Evolutionary conservation across 2,797 vertebrate species (phyloP).

Genomic region (Peromyscus eremicus): DNA sequence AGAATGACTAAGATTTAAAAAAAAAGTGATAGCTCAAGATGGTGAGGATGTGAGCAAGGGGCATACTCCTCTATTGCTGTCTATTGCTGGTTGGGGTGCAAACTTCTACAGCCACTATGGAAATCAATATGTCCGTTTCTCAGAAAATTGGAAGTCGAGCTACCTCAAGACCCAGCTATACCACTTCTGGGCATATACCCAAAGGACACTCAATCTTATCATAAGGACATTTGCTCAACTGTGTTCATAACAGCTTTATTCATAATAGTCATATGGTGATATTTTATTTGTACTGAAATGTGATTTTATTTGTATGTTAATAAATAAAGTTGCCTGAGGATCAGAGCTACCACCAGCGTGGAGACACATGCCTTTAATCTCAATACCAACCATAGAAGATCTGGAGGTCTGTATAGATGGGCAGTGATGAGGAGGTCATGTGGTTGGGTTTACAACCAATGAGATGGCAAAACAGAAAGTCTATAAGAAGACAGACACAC

Average conservation of each 20-base stretch:
- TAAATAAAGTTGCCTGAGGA: too few species aligned
- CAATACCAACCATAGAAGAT: too few species aligned
- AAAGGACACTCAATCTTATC: neutral
- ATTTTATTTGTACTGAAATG: too few species aligned
- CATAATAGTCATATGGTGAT: neutral
- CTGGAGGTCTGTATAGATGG: too few species aligned
- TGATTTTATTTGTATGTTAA: too few species aligned
- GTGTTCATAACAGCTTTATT: neutral
- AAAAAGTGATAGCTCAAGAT: neutral
- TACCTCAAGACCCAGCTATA: neutral
- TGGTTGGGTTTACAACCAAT: too few species aligned
- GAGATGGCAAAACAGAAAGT: too few species aligned
- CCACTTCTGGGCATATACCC: neutral
- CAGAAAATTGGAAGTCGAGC: neutral
- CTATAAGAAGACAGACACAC: too few species aligned
- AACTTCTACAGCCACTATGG: neutral
- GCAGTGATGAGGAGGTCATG: too few species aligned
- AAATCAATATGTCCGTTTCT: neutral
- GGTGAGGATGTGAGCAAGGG: neutral
- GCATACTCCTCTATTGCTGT: neutral
- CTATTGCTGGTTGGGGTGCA: neutral
- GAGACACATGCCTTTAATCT: too few species aligned
- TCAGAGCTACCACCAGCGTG: too few species aligned
- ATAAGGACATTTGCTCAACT: neutral
- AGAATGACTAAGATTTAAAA: neutral